Percentiles rank a stretch among this genome's conserved stretches.
Conservation (phyloP, 1,140 invertebrate species). For the Bombus terrestris region DNA sequence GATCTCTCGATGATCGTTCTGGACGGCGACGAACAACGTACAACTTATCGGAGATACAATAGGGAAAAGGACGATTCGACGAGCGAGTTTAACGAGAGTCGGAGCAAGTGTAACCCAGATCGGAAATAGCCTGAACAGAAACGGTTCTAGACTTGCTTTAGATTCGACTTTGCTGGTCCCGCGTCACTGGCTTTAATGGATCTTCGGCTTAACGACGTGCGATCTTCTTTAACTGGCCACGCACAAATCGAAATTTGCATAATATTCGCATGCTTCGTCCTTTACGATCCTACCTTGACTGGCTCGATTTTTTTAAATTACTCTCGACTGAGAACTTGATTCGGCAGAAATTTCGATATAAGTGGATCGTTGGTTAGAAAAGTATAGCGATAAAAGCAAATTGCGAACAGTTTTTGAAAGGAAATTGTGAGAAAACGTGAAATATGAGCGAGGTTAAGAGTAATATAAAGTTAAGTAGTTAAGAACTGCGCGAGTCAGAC, state of each 20-base stretch:
- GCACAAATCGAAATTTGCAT: no score
- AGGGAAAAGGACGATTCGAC: not conserved
- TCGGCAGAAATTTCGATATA: not conserved
- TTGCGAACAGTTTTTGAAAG: no score
- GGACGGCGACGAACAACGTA: not conserved
- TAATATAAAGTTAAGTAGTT: not conserved
- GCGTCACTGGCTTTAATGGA: not conserved
- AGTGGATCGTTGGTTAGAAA: not conserved
- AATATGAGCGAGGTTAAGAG: not conserved
- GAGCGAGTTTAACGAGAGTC: not conserved
- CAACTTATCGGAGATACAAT: not conserved
- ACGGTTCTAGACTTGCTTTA: slow-evolving; percentile 7
- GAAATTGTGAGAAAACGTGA: not conserved
- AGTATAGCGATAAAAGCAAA: not conserved
- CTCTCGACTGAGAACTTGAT: not conserved
- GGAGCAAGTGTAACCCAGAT: slow-evolving; percentile 23
- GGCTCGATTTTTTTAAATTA: not conserved
- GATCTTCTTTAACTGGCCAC: not conserved
- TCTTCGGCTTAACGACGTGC: no score
- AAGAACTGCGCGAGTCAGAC: not conserved
- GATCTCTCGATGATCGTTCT: not conserved
- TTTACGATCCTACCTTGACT: not conserved
- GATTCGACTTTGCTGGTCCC: slow-evolving; percentile 4
- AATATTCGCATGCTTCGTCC: no score
- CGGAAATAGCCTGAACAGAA: slow-evolving; percentile 28